Evolutionary conservation across 2,888 invertebrate species (phyloP).

Genomic region (Cataglyphis albicans): DNA sequence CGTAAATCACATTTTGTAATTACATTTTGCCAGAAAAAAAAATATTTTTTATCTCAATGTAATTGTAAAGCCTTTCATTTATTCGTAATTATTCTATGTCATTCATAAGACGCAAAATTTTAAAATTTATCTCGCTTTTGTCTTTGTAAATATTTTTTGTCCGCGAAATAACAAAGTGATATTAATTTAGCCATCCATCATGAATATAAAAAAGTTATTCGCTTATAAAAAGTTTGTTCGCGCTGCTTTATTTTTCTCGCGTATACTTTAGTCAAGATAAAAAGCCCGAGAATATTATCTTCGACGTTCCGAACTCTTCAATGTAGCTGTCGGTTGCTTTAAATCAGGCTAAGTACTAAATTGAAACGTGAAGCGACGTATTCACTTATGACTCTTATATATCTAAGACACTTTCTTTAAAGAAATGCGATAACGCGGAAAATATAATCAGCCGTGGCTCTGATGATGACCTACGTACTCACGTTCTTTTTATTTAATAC

Average conservation of each 20-base stretch:
- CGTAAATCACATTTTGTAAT: neutral
- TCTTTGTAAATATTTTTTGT: conserved; percentile 5
- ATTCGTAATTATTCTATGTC: conserved; percentile 31
- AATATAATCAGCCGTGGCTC: neutral
- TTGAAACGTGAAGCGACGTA: conserved; percentile 6
- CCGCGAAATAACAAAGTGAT: conserved; percentile 42
- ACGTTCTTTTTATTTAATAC: neutral
- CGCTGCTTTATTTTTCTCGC: conserved; percentile 32
- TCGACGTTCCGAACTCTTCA: conserved; percentile 11
- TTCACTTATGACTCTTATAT: neutral
- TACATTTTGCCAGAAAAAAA: neutral
- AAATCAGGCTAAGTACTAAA: conserved; percentile 14
- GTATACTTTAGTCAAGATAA: conserved; percentile 12
- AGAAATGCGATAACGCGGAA: neutral
- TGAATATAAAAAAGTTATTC: conserved; percentile 37
- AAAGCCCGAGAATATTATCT: conserved; percentile 23
- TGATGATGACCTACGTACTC: neutral
- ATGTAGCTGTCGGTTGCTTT: neutral
- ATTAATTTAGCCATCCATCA: conserved; percentile 53
- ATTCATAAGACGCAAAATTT: conserved; percentile 13
- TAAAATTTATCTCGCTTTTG: conserved; percentile 14
- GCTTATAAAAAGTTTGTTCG: conserved; percentile 17
- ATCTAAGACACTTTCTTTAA: neutral
- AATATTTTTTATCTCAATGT: conserved; percentile 16
- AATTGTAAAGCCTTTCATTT: conserved; percentile 29